phyloP scores from a whole-genome alignment of 2,113 vertebrate species.

The Ciconia stormi region DNA sequence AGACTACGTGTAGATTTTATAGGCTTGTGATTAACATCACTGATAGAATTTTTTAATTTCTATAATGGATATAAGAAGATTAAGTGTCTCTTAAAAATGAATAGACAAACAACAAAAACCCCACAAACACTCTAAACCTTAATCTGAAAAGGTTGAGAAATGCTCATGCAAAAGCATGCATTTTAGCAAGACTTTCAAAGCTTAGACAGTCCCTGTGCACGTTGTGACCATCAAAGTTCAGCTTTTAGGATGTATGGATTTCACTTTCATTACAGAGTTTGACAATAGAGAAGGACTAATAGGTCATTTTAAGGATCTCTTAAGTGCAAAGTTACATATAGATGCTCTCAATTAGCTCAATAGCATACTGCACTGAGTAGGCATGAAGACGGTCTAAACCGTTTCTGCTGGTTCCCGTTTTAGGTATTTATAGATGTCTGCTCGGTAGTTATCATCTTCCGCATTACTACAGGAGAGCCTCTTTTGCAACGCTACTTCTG shows the following conservation, averaged over 20 bases:
- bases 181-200: not conserved
- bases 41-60: not conserved
- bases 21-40: not conserved
- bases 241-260: not conserved
- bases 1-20: not conserved
- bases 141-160: not conserved
- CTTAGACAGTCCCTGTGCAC: not conserved
- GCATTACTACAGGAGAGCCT: not conserved
- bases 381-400: not conserved
- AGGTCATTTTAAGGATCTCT: not conserved
- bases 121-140: not conserved
- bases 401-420: not conserved
- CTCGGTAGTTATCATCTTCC: not conserved
- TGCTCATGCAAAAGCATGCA: not conserved
- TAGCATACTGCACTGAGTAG: not conserved
- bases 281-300: not conserved
- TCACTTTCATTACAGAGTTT: not conserved
- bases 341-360: not conserved
- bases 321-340: not conserved
- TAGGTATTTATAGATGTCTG: not conserved
- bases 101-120: not conserved
- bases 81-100: not conserved
- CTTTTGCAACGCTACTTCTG: not conserved
- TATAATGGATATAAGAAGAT: not conserved
- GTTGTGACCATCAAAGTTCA: not conserved